Percentiles rank a stretch among this genome's conserved stretches.
Evolutionary conservation across 1,140 invertebrate genomes (phyloP).

Genomic region (Caerostris extrusa): DNA sequence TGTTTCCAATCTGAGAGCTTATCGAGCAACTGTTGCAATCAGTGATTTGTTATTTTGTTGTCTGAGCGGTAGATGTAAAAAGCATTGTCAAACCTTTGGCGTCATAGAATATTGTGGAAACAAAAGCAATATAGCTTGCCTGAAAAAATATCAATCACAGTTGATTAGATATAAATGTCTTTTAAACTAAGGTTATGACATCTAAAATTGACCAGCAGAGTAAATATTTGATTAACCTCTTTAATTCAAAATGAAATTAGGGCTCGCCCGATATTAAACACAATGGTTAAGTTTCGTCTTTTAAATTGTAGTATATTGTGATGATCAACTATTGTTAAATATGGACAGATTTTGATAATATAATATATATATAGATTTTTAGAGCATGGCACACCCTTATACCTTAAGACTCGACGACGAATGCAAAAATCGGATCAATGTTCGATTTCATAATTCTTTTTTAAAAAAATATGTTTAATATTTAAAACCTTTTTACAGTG

Average conservation of each 20-base stretch:
- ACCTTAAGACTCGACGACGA: too few relatives aligned
- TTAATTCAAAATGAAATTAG: background rate
- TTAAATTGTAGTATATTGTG: too few relatives aligned
- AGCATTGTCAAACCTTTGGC: background rate
- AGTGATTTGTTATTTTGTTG: conserved; percentile 24
- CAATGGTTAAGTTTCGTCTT: too few relatives aligned
- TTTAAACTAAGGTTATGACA: background rate
- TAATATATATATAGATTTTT: too few relatives aligned
- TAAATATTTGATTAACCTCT: background rate
- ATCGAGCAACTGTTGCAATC: background rate
- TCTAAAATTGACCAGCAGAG: background rate
- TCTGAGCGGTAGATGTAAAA: background rate
- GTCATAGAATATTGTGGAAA: background rate
- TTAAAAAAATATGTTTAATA: too few relatives aligned
- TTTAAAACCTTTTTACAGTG: too few relatives aligned
- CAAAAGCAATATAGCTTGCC: background rate
- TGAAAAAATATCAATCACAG: background rate
- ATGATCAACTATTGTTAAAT: too few relatives aligned
- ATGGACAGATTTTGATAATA: too few relatives aligned
- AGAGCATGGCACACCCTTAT: too few relatives aligned
- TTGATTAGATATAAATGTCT: background rate
- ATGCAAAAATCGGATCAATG: too few relatives aligned
- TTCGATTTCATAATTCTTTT: too few relatives aligned
- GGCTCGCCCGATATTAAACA: background rate
- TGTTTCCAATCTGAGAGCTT: background rate